phyloP scores from a whole-genome alignment of 1,140 invertebrate species.

The Steinernema feltiae region DNA sequence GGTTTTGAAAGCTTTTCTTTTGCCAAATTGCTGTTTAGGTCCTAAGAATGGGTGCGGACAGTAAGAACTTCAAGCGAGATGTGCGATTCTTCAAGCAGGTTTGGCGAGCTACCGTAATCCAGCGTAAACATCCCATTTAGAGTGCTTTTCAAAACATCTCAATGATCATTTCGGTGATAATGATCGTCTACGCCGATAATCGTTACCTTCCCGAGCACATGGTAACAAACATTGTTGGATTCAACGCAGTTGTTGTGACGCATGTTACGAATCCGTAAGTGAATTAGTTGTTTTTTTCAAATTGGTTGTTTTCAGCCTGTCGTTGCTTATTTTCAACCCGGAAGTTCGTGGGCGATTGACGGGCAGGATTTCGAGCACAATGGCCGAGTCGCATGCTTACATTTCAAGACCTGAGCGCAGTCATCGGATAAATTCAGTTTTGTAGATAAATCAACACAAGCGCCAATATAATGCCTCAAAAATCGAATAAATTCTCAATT shows the following conservation, averaged over 20 bases:
- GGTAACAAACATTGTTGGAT: not conserved
- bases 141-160: not conserved
- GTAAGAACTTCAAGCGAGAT: not conserved
- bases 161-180: not conserved
- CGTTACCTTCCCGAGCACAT: not conserved
- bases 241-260: not conserved
- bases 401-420: too few relatives aligned
- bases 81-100: not conserved
- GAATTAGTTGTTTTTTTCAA: not conserved
- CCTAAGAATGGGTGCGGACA: not conserved
- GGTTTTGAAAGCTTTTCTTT: not conserved
- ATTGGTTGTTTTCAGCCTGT: not conserved
- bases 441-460: too few relatives aligned
- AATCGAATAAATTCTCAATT: too few relatives aligned
- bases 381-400: too few relatives aligned
- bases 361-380: not conserved
- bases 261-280: not conserved
- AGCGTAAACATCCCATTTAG: not conserved
- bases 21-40: not conserved
- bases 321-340: not conserved
- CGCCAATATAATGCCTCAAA: too few relatives aligned
- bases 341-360: not conserved
- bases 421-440: too few relatives aligned
- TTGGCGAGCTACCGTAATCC: not conserved
- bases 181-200: not conserved